Conservation (phyloP, 2,797 vertebrate genomes). For the Pelochelys cantorii region DNA sequence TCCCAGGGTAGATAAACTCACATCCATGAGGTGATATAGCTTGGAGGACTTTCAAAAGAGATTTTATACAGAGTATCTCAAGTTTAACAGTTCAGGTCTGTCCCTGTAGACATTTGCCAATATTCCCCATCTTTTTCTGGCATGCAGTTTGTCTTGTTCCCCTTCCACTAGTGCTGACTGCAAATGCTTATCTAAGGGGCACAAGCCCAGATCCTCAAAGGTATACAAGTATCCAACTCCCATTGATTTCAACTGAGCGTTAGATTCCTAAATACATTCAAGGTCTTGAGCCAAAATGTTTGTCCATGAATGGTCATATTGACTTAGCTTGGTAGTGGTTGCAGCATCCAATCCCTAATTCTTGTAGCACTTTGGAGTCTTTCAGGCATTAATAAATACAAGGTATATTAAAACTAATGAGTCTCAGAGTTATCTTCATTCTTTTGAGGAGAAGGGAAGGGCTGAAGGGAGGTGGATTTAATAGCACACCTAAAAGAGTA, state of each 20-base stretch:
- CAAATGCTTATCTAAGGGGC: not conserved
- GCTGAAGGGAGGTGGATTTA: not conserved
- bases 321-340: not conserved
- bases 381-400: conserved; percentile 45
- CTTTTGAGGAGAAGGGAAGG: not conserved
- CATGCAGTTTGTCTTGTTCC: accelerated
- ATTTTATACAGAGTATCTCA: conserved; percentile 10
- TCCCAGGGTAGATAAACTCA: not conserved
- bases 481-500: not conserved
- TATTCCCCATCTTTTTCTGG: not conserved
- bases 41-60: not conserved
- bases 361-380: conserved; percentile 52
- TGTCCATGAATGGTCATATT: not conserved
- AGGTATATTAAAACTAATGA: conserved; percentile 25
- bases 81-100: conserved; percentile 18
- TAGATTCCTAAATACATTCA: not conserved
- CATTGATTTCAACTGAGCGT: not conserved
- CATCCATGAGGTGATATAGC: not conserved
- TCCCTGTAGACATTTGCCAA: not conserved
- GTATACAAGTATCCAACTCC: not conserved
- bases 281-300: not conserved
- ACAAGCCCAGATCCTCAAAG: not conserved
- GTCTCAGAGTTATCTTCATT: not conserved
- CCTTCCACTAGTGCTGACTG: conserved; percentile 5
- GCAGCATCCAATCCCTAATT: conserved; percentile 59